A percentile compares a stretch with the other conserved stretches of the same genome.
These are phyloP conservation scores for Andrena fulva DNA, from an alignment of 2,888 invertebrate genomes.

Conservation along the genomic window DNA sequence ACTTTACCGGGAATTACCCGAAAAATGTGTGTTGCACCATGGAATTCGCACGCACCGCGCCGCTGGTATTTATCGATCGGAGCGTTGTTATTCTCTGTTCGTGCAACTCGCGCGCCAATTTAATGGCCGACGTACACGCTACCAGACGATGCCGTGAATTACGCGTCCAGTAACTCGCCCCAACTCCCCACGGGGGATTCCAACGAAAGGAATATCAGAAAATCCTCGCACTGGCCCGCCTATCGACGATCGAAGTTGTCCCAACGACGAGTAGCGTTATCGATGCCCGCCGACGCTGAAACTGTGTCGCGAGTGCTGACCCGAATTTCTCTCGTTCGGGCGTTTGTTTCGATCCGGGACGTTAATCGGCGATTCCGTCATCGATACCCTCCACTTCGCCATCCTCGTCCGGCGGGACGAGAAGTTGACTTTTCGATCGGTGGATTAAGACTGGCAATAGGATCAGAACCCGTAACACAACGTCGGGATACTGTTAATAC, in stretches of 20 bases:
- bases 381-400: constrained; percentile 43
- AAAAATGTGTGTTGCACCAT: constrained; percentile 19
- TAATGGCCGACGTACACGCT: constrained; percentile 53
- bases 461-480: constrained; percentile 1
- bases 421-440: constrained; percentile 26
- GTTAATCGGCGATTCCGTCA: constrained; percentile 64
- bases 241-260: constrained; percentile 41
- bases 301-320: constrained; percentile 65
- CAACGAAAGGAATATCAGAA: constrained; percentile 55
- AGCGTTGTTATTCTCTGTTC: constrained; percentile 37
- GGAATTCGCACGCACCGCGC: constrained; percentile 45
- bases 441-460: constrained; percentile 3
- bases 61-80: constrained; percentile 49
- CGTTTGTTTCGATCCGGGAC: constrained; percentile 46
- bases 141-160: constrained; percentile 58
- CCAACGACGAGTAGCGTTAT: constrained; percentile 54
- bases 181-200: constrained; percentile 15
- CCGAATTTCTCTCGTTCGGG: constrained; percentile 59
- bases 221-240: constrained; percentile 36
- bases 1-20: constrained; percentile 13
- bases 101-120: constrained; percentile 17
- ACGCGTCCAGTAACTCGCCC: constrained; percentile 32
- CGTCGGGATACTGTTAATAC: constrained; percentile 14
- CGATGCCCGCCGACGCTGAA: constrained; percentile 52
- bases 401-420: constrained; percentile 6